Evolutionary conservation across 2,797 vertebrate species (phyloP), one percentile per base, ranked within the genome.

Genomic region (Hybognathus amarus): DNA sequence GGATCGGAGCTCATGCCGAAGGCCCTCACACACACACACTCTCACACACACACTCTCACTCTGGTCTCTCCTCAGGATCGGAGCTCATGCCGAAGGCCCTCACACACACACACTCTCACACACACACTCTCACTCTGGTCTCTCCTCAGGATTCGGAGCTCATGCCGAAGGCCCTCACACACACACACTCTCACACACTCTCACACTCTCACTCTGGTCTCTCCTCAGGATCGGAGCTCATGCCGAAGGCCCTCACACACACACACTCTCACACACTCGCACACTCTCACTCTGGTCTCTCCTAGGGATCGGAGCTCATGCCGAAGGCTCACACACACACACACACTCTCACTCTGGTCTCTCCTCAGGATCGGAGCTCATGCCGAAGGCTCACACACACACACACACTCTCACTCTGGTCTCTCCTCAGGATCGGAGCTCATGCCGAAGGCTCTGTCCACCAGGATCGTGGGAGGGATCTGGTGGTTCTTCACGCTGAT

Each of bases 401-500:
- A 61, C 56, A 24, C 56, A 59, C 10, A 24, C 56, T 4, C 86
- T 10, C 20, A 22, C 54, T 59, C n/a, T 30, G 13, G 6, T 30
- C 24, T 63, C 24, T 30, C 88, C 77, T 93, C 94, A 99, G 98
- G 98, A 92, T 99, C 98, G 91, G 98, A 99, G 94, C 97, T 99
- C 91, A 99, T 99, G 98, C 98, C 98, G 89, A 99, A 98, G 94
- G 98, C 98, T 86, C 95, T 99, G 88, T 99, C 98, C 81, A 99
- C 98, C 89, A 97, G 98, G 90, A 99, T 99, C 93, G 98, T 99
- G 88, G 98, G 98, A 92, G 98, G 97, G 92, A 99, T 99, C 96
- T 99, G 98, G 97, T 99, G 98, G 98, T 99, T 99, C 96, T 99
- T 99, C 94, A 99, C 97, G 90, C 96, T 99, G 94, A 99, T 99